Base-by-base conservation (phyloP, 2,888 invertebrate genomes). In the Drosophila anomalipes region DNA sequence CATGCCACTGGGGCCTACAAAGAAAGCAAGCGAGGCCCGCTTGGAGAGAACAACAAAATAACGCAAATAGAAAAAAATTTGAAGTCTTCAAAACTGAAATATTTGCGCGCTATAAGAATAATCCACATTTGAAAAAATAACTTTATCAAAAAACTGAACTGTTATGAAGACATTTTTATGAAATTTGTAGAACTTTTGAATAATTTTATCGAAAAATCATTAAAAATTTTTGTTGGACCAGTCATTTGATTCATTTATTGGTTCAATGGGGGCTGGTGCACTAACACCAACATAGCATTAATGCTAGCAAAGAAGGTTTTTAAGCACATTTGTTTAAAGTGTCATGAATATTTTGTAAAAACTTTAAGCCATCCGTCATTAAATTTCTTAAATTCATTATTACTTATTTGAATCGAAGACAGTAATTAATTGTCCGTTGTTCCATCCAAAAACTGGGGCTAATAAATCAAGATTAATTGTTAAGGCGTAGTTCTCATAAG, bases 1-100 rank as follows among this genome's bases (percentile, higher is more conserved):
- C 97, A 0, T 97, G 97, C 61, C 98, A 98, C 91, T 97, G 98
- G 97, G 98, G 98, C 0, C 94, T 98, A 5, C 97, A 98, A 92
- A 95, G 96, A 37, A 95, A 97, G 68, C 95, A 96, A 86, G 95
- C 95, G 49, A 94, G 97, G 32, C 97, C 97, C 0, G 95, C 96
- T 1, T 98, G 97, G 97, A 94, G 98, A 52, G 97, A 97, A 92
- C 96, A 96, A 70, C 97, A 98, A 91, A 98, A 98, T 93, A 96
- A 95, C 86, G 94, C 95, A 80, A 98, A 98, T 93, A 94, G 97
- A 63, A 96, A 96, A 85, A 95, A 96, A 85, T 97, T 98, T 91
- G 97, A 97, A 84, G 95, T 95, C 0, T 97, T 97, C 93, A 97
- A 97, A 92, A 94, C 96, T 73, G 97, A 98, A 93, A 95, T 98